A percentile compares a stretch with the other conserved stretches of the same genome.
Evolutionary conservation across 2,797 vertebrate species (phyloP).

Genomic region (Molossus alvarezi): DNA sequence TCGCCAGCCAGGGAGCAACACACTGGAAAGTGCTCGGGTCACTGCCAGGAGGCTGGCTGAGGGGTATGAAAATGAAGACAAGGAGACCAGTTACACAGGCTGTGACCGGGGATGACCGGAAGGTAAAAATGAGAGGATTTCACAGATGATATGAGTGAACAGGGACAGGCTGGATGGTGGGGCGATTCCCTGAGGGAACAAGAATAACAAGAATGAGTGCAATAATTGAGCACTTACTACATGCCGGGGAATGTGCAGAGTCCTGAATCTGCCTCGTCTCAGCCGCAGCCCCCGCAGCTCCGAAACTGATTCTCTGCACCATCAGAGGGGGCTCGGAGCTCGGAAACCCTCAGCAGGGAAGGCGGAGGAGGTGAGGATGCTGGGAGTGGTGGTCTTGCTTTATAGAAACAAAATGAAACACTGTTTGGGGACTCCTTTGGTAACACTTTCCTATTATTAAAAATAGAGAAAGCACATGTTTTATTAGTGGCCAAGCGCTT

Average conservation of each 20-base stretch:
- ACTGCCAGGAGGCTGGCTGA: rapidly evolving
- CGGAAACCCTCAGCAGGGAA: neutral
- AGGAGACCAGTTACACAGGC: neutral
- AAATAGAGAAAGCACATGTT: constrained; percentile 9
- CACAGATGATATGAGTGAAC: neutral
- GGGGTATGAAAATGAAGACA: neutral
- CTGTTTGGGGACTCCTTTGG: constrained; percentile 18
- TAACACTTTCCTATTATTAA: constrained; percentile 52
- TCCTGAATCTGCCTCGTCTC: neutral
- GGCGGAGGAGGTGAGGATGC: rapidly evolving
- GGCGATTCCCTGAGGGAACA: neutral
- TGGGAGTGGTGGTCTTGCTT: neutral
- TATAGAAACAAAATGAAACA: constrained; percentile 18
- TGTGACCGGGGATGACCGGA: neutral
- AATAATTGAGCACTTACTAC: neutral
- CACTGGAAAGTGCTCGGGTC: neutral
- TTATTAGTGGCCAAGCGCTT: neutral
- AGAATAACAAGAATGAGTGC: neutral
- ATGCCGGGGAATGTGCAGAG: neutral
- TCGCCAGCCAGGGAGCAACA: neutral
- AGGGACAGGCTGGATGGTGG: neutral
- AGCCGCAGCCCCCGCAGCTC: neutral
- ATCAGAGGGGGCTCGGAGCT: neutral
- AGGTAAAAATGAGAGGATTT: neutral
- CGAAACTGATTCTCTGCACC: neutral